Evolutionary conservation across 2,113 vertebrate genomes (phyloP), one percentile per base, ranked within the genome.

Genomic region (Cygnus buccinator): DNA sequence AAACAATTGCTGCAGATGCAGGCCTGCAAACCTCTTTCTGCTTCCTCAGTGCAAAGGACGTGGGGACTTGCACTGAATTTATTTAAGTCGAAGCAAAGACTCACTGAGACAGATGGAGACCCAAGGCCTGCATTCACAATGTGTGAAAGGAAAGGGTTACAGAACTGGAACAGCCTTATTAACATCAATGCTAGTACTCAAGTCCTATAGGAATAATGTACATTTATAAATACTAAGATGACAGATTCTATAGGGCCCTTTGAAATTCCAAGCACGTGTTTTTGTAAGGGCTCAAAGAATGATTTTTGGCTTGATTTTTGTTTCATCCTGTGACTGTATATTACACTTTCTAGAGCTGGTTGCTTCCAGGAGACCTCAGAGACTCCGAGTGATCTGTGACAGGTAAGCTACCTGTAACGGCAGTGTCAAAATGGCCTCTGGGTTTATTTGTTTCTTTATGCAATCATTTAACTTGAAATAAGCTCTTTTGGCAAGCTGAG

Each of bases 311-410:
- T 95, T 87, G 71, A 89, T 94, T 96, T 96, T 93, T 61, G 85
- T 94, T 97, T 97, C 89, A 97, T 86, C 46, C 83, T 84, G 20
- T 91, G 67, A 91, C 87, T 94, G 85, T 48, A 61, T 89, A 94
- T 98, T 95, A 79, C 43, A 84, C 70, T 93, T 96, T 92, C 43
- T 96, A 99, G 99, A 98, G 76, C 97, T 94, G 96, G 98, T 98
- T 84, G 90, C 92, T 81, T 95, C 96, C 75, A 97, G 96, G 22
- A 96, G 98, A 87, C 97, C 98, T 62, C 98, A 97, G 87, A 98
- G 96, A 66, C 98, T 99, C 76, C 85, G 65, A 95, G 97, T 96
- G 18, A 92, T 98, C 87, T 99, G 98, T 98, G 98, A 98, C 98
- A 98, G 98, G 99, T 99, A 96, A 98, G 98, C 63, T 87, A 89